Evolutionary conservation across 2,888 invertebrate genomes (phyloP).

Genomic region (Hoplodrina blanda): DNA sequence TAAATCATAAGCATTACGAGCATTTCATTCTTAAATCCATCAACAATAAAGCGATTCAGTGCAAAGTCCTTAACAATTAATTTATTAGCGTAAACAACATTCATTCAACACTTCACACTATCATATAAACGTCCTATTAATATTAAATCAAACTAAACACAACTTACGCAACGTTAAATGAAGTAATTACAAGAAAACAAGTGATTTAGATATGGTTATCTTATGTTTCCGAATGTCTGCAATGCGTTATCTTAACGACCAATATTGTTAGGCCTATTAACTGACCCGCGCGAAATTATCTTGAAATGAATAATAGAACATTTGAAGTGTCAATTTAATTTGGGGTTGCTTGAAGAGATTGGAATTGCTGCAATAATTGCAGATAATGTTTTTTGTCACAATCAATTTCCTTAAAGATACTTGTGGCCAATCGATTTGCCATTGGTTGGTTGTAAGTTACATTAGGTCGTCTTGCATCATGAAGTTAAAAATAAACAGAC

Average conservation of each 20-base stretch:
- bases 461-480: slow-evolving; percentile 3
- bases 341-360: slow-evolving; percentile 31
- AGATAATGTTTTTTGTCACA: slow-evolving; percentile 26
- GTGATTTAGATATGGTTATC: slow-evolving; percentile 81
- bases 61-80: slow-evolving; percentile 47
- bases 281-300: slow-evolving; percentile 55
- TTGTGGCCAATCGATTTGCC: background rate
- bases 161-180: slow-evolving; percentile 65
- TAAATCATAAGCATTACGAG: slow-evolving; percentile 28
- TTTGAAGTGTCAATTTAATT: slow-evolving; percentile 44
- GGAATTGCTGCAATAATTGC: slow-evolving; percentile 32
- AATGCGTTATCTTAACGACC: slow-evolving; percentile 65
- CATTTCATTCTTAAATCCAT: slow-evolving; percentile 15
- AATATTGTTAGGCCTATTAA: slow-evolving; percentile 59
- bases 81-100: slow-evolving; percentile 40
- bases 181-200: slow-evolving; percentile 79
- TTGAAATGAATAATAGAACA: slow-evolving; percentile 45
- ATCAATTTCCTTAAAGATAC: slow-evolving; percentile 17
- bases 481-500: background rate
- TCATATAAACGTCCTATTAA: slow-evolving; percentile 51
- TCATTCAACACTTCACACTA: slow-evolving; percentile 50
- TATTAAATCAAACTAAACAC: slow-evolving; percentile 59
- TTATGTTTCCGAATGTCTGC: slow-evolving; percentile 66
- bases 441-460: slow-evolving; percentile 12
- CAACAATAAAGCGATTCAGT: slow-evolving; percentile 8